Percentiles rank a stretch among this genome's conserved stretches.
phyloP scores from a whole-genome alignment of 2,797 vertebrate genomes.

The Onychomys leucogaster region DNA sequence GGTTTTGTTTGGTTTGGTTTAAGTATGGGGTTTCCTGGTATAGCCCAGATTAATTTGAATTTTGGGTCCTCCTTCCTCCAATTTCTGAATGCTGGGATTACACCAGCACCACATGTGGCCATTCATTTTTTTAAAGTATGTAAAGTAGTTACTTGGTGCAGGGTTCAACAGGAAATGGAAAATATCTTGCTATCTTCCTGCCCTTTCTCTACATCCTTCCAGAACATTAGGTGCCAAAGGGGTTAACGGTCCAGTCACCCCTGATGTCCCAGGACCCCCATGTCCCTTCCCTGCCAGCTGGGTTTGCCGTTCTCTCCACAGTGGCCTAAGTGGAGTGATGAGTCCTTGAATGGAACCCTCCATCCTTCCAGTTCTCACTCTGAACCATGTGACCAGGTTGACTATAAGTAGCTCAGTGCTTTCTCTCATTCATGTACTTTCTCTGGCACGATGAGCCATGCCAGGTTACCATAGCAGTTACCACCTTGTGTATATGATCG shows the following conservation, averaged over 20 bases:
- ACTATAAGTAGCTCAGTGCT: background rate
- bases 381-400: background rate
- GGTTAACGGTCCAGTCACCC: background rate
- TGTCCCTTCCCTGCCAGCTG: background rate
- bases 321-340: background rate
- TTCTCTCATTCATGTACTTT: background rate
- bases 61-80: too few relatives aligned
- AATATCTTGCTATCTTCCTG: background rate
- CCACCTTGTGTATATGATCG: background rate
- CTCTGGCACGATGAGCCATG: background rate
- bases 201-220: slow-evolving; percentile 18
- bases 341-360: background rate
- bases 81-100: background rate
- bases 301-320: background rate
- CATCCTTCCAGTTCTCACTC: background rate
- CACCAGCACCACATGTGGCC: background rate
- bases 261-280: too few relatives aligned
- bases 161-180: slow-evolving; percentile 7
- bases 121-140: background rate
- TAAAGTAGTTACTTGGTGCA: slow-evolving; percentile 33
- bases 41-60: background rate
- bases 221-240: background rate
- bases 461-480: background rate
- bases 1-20: background rate
- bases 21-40: background rate